Evolutionary conservation across 2,888 invertebrate species (phyloP).

Genomic region (Galeruca laticollis): DNA sequence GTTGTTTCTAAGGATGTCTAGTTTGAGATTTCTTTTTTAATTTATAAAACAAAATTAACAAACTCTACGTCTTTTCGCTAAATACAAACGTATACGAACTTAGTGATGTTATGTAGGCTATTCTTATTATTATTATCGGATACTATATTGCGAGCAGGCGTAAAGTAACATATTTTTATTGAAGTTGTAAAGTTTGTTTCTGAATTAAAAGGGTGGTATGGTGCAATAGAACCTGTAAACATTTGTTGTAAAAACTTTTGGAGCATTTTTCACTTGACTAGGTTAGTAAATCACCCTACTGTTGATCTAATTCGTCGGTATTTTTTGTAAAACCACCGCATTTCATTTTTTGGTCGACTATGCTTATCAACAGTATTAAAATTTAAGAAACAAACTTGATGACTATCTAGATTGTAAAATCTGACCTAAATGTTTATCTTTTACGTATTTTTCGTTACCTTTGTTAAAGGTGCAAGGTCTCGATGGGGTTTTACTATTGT

Average conservation of each 20-base stretch:
- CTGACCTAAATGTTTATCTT: conserved; percentile 48
- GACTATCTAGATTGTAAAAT: conserved; percentile 15
- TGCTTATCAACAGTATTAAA: conserved; percentile 4
- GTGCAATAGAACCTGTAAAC: conserved; percentile 41
- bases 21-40: conserved; percentile 26
- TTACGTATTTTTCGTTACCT: conserved; percentile 58
- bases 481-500: conserved; percentile 52
- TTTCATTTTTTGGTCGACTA: not conserved
- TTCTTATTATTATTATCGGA: conserved; percentile 54
- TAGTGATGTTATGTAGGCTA: conserved; percentile 63
- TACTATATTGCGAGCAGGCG: conserved; percentile 40
- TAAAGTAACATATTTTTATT: conserved; percentile 26
- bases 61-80: conserved; percentile 37
- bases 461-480: conserved; percentile 56
- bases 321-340: not conserved
- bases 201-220: conserved; percentile 30
- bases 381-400: conserved; percentile 26
- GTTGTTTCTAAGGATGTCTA: conserved; percentile 15
- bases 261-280: conserved; percentile 24
- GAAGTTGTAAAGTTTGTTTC: conserved; percentile 17
- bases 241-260: conserved; percentile 22
- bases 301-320: conserved; percentile 1
- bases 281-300: conserved; percentile 27
- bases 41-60: conserved; percentile 17
- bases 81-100: conserved; percentile 62